Evolutionary conservation across 30 jellyfish, hydroid and myxozoan genomes (phyloP).

Genomic region (Hydractinia symbiolongicarpus): DNA sequence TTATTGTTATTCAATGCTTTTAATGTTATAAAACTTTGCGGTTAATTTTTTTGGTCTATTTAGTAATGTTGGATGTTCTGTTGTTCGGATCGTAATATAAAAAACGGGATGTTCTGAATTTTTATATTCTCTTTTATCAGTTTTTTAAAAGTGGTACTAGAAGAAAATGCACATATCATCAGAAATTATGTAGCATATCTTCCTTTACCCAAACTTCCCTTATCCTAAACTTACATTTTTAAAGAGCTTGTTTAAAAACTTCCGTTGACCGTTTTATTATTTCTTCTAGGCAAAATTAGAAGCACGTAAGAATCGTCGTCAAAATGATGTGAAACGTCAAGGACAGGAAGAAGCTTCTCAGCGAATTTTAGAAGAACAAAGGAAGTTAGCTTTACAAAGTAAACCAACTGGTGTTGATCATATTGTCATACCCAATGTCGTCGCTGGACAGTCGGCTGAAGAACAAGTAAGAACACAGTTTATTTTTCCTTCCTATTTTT

Average conservation of each 20-base stretch:
- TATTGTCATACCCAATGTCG: slow-evolving; percentile 64
- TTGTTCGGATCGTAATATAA: no score
- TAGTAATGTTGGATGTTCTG: not conserved
- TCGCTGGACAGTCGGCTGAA: slow-evolving; percentile 53
- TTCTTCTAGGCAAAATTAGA: slow-evolving; percentile 67
- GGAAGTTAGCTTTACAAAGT: slow-evolving; percentile 23
- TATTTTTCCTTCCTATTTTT: no score
- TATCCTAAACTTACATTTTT: no score
- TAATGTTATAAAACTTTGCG: not conserved
- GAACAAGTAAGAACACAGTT: slow-evolving; percentile 39
- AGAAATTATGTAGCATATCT: no score
- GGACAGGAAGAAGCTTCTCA: slow-evolving; percentile 82
- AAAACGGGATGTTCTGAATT: no score
- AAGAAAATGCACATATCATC: no score
- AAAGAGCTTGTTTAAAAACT: no score
- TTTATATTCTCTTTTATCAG: no score
- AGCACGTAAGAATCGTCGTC: slow-evolving; percentile 80
- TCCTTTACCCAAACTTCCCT: no score
- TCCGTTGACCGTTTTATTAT: not conserved
- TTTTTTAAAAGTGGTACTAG: no score
- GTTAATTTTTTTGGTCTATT: not conserved
- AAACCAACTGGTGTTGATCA: slow-evolving; percentile 27
- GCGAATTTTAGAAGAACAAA: slow-evolving; percentile 71
- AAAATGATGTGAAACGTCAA: slow-evolving; percentile 61
- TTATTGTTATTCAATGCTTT: not conserved